Percentiles rank a stretch among this genome's conserved stretches.
These are phyloP conservation scores for Drosophila ezoana DNA, from an alignment of 2,888 invertebrate species.

Conservation along the genomic window DNA sequence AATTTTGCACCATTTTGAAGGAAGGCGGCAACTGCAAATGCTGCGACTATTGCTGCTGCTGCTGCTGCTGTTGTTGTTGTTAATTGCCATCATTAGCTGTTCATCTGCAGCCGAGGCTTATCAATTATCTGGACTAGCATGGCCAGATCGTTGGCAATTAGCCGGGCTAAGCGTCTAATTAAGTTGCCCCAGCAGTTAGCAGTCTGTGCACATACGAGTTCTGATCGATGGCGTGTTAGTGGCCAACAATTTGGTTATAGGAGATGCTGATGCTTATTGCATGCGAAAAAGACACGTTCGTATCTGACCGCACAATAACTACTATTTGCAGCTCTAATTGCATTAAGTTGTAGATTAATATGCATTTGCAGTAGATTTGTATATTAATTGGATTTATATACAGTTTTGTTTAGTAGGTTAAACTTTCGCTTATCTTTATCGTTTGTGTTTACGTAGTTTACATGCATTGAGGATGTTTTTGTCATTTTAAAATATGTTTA, in stretches of 20 bases:
- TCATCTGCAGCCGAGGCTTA: slow-evolving; percentile 72
- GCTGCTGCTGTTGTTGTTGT: slow-evolving; percentile 45
- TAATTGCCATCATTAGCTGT: slow-evolving; percentile 77
- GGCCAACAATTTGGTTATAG: slow-evolving; percentile 39
- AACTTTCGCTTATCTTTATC: neutral
- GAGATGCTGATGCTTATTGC: slow-evolving; percentile 29
- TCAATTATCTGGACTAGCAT: slow-evolving; percentile 59
- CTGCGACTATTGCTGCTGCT: slow-evolving; percentile 25
- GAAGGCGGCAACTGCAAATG: slow-evolving; percentile 40
- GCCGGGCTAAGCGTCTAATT: slow-evolving; percentile 76
- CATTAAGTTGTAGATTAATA: neutral
- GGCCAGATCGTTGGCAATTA: slow-evolving; percentile 64
- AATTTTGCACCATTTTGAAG: slow-evolving; percentile 72
- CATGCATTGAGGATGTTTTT: too few relatives aligned
- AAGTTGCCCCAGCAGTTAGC: slow-evolving; percentile 64
- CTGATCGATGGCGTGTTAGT: slow-evolving; percentile 64
- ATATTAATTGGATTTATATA: neutral
- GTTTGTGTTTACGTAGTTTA: neutral
- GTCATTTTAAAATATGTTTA: too few relatives aligned
- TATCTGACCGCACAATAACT: slow-evolving; percentile 20
- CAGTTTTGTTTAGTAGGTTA: neutral
- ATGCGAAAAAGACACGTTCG: slow-evolving; percentile 20
- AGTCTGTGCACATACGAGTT: slow-evolving; percentile 45
- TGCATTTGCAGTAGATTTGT: neutral
- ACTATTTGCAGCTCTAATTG: slow-evolving; percentile 18